phyloP scores from a whole-genome alignment of 2,888 invertebrate genomes.

The Macrosoma leucophasiata region DNA sequence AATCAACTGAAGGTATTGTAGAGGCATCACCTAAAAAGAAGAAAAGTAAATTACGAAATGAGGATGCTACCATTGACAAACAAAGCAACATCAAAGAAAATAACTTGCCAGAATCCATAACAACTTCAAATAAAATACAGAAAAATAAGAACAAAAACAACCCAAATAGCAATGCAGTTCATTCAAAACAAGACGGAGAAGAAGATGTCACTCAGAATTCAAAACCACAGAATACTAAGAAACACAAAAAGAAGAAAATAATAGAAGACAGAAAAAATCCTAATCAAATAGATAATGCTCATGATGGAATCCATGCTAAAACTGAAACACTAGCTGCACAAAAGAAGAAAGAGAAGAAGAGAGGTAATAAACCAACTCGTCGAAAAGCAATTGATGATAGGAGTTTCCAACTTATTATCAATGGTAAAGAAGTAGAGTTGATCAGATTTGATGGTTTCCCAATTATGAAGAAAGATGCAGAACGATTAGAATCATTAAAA shows the following conservation, averaged over 20 bases:
- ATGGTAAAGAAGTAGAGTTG: constrained; percentile 78
- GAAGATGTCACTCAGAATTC: too few relatives aligned
- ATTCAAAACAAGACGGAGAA: too few relatives aligned
- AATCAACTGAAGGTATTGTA: constrained; percentile 1
- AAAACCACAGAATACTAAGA: too few relatives aligned
- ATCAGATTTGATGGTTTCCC: constrained; percentile 82
- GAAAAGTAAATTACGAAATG: too few relatives aligned
- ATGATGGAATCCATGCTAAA: too few relatives aligned
- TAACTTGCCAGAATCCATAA: constrained; percentile 16
- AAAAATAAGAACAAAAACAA: constrained; percentile 14
- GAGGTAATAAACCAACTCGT: constrained; percentile 44
- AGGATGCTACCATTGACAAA: too few relatives aligned
- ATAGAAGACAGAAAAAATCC: constrained; percentile 8
- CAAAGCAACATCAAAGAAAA: constrained; percentile 12
- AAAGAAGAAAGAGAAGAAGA: constrained; percentile 27
- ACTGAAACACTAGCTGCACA: too few relatives aligned
- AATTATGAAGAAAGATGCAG: constrained; percentile 81
- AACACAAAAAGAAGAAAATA: constrained; percentile 6
- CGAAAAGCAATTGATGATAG: constrained; percentile 64
- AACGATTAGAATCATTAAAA: constrained; percentile 76
- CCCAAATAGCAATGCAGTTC: neutral
- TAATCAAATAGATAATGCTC: neutral
- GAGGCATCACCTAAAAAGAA: too few relatives aligned
- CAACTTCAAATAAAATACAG: constrained; percentile 4
- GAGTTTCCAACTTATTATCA: constrained; percentile 73